Evolutionary conservation across 2,888 invertebrate species (phyloP).

Genomic region (Agapostemon virescens): DNA sequence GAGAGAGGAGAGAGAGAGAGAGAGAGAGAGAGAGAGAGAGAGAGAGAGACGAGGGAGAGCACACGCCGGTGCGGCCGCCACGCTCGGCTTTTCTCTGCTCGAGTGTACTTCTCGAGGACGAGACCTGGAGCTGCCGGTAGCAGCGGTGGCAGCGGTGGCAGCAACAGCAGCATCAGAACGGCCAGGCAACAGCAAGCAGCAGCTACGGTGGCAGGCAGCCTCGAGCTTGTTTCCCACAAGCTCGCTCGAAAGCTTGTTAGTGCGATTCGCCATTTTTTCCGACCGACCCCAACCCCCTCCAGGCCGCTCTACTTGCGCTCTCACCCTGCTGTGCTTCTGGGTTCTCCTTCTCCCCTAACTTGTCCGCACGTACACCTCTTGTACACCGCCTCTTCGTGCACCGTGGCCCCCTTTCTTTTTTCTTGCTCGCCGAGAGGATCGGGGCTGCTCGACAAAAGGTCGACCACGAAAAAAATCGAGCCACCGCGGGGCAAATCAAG

Average conservation of each 20-base stretch:
- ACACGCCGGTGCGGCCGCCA: constrained; percentile 62
- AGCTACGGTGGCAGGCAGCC: neutral
- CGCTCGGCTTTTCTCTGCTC: constrained; percentile 70
- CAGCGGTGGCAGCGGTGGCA: constrained; percentile 21
- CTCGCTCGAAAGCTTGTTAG: constrained; percentile 77
- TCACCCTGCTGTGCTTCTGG: neutral
- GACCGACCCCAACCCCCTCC: constrained; percentile 6
- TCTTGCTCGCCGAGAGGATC: constrained; percentile 36
- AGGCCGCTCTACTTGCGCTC: constrained; percentile 18
- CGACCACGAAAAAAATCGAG: constrained; percentile 60
- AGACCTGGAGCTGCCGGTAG: constrained; percentile 2
- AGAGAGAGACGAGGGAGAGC: constrained; percentile 37
- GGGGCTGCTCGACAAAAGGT: constrained; percentile 59
- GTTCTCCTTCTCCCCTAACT: constrained; percentile 31
- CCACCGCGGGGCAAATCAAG: constrained; percentile 55
- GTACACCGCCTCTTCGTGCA: constrained; percentile 46
- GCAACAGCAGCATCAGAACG: constrained; percentile 43
- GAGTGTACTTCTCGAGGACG: constrained; percentile 66
- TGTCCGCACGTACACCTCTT: constrained; percentile 45
- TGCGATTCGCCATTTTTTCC: constrained; percentile 74
- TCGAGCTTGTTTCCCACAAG: constrained; percentile 62
- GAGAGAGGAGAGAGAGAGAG: constrained; percentile 30
- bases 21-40: constrained; percentile 10
- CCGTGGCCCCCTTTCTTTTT: constrained; percentile 52
- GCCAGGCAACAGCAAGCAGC: constrained; percentile 4